These are phyloP conservation scores for Lutraria rhynchaena DNA, from an alignment of 1,140 invertebrate genomes.

Conservation along the genomic window DNA sequence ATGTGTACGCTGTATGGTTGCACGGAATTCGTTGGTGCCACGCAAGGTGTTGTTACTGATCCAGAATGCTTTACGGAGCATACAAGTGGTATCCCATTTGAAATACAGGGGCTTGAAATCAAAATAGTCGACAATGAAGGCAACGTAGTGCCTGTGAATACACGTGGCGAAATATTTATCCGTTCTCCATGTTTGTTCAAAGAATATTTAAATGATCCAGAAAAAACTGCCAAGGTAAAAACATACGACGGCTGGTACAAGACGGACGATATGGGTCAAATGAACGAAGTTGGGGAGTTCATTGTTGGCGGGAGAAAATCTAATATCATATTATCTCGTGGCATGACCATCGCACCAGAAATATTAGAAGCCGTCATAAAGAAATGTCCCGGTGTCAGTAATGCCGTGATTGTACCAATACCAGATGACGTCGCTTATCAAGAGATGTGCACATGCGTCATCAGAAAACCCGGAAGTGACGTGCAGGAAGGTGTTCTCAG, in stretches of 20 bases:
- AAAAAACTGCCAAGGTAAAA: conserved; percentile 78
- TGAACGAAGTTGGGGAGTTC: conserved; percentile 58
- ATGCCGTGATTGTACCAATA: conserved; percentile 42
- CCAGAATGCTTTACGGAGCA: conserved; percentile 4
- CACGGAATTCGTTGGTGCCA: not conserved
- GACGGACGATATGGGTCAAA: conserved; percentile 78
- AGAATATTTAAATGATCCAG: conserved; percentile 71
- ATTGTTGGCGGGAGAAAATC: conserved; percentile 42
- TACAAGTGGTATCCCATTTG: not conserved
- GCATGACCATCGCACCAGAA: conserved; percentile 37
- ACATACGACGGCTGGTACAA: conserved; percentile 82
- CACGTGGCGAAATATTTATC: not conserved
- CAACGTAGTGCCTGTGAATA: conserved; percentile 1
- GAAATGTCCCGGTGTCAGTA: not conserved
- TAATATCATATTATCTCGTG: conserved; percentile 54
- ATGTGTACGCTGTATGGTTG: not conserved
- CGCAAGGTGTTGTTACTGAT: not conserved
- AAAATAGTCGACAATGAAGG: conserved; percentile 18
- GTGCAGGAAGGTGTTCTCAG: not conserved
- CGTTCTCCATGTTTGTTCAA: not conserved
- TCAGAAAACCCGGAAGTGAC: conserved; percentile 10
- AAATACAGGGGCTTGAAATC: not conserved
- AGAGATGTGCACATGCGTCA: conserved; percentile 39
- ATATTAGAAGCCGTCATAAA: conserved; percentile 32
- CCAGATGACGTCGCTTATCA: conserved; percentile 33